phyloP scores from a whole-genome alignment of 2,888 invertebrate genomes.

The Galerucella calmariensis region DNA sequence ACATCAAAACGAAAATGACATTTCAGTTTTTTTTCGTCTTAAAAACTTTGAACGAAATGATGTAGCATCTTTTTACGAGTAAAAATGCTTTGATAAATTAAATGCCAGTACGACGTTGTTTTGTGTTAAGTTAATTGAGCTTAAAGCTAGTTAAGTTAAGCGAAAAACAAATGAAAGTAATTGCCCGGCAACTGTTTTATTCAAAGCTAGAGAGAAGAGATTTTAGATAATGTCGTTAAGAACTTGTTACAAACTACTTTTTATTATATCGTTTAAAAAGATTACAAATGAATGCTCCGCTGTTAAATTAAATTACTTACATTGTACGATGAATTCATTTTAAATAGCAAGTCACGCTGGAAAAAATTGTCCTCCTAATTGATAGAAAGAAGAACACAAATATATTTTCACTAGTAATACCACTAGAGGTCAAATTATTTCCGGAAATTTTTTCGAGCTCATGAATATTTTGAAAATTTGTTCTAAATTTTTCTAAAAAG shows the following conservation, averaged over 20 bases:
- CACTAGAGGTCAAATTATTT: too few relatives aligned
- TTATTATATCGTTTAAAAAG: background rate
- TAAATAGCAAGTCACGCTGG: background rate
- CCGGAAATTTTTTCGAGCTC: too few relatives aligned
- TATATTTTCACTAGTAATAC: too few relatives aligned
- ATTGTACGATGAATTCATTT: background rate
- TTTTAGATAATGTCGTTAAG: slow-evolving; percentile 26
- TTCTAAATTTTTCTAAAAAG: too few relatives aligned
- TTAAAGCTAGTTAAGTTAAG: slow-evolving; percentile 9
- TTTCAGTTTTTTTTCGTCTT: background rate
- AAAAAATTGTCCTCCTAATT: background rate
- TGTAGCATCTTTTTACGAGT: background rate
- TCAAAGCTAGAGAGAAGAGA: slow-evolving; percentile 7
- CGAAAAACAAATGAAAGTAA: slow-evolving; percentile 23
- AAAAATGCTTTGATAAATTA: slow-evolving; percentile 5
- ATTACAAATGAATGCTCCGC: slow-evolving; percentile 13
- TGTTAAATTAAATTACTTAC: background rate
- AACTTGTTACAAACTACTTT: slow-evolving; percentile 14
- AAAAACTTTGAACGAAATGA: background rate
- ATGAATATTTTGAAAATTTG: too few relatives aligned
- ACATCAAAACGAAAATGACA: background rate
- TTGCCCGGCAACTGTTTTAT: slow-evolving; percentile 11
- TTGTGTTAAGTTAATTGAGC: slow-evolving; percentile 12
- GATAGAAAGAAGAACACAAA: too few relatives aligned
- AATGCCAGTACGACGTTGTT: background rate